A percentile compares a stretch with the other conserved stretches of the same genome.
Evolutionary conservation across 2,797 vertebrate species (phyloP).

Genomic region (Cichlasoma orientale): DNA sequence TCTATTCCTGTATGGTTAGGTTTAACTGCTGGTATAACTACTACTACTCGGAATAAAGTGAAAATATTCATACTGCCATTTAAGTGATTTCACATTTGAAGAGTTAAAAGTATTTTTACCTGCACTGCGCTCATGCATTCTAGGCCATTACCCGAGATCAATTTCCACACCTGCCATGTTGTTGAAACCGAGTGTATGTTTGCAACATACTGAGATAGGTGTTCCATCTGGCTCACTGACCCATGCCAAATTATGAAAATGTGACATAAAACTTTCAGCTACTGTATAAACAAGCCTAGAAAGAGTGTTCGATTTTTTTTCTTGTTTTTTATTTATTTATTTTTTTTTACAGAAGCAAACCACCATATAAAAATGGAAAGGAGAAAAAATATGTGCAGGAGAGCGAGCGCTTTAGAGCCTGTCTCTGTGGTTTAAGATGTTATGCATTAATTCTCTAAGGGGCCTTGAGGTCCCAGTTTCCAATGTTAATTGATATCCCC

Average conservation of each 20-base stretch:
- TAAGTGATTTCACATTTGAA: conserved; percentile 4
- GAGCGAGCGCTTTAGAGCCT: conserved; percentile 32
- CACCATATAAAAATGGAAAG: conserved; percentile 27
- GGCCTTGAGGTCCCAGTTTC: conserved; percentile 60
- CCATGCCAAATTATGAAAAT: conserved; percentile 40
- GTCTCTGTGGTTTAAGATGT: conserved; percentile 58
- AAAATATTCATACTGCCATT: not conserved
- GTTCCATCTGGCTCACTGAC: conserved; percentile 16
- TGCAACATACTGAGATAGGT: conserved; percentile 15
- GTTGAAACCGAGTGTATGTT: conserved; percentile 38
- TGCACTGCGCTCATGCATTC: not conserved
- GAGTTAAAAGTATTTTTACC: not conserved
- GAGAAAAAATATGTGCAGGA: conserved; percentile 4
- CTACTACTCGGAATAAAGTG: not conserved
- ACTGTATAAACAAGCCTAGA: conserved; percentile 40
- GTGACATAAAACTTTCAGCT: conserved; percentile 40
- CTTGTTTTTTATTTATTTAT: not conserved
- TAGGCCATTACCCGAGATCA: conserved; percentile 28
- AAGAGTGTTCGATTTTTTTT: not conserved
- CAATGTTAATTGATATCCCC: conserved; percentile 76
- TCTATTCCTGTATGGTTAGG: not conserved
- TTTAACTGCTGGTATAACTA: not conserved
- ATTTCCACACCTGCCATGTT: conserved; percentile 31
- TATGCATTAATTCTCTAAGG: conserved; percentile 65
- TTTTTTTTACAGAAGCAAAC: conserved; percentile 23